Base-by-base conservation (phyloP, 2,888 invertebrate genomes). In the Ethmia dodecea region DNA sequence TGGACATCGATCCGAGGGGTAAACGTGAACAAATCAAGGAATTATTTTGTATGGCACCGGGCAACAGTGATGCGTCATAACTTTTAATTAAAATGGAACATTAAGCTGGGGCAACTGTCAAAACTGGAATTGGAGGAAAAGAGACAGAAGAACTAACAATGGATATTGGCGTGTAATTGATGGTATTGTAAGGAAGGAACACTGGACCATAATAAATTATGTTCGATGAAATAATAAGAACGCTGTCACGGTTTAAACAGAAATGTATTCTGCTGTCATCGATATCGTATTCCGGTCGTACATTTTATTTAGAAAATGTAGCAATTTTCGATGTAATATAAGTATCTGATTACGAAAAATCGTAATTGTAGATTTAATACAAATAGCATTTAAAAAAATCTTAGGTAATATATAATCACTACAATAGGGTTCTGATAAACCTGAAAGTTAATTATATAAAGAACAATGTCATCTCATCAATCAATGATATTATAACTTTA, bases 61-160 rank as follows among this genome's bases (percentile, higher is more conserved):
- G 68, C 55, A 61, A 63, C 46, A 56, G 52, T 65, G 72, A 73
- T 67, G 76, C 70, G 75, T 83, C 81, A 83, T 79, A 80, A 75
- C 60, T 83, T 83, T 83, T 80, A 80, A 86, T 86, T 81, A 76
- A 75, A 78, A 73, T 60, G 65, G 72, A 62, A 64, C 75, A 69
- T 75, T 78, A 68, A 65, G 63, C 55, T 55, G 52, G 65, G 68
- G 67, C 63, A 54, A 60, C 55, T 60, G 60, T 64, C 60, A 57
- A 64, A 65, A 63, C 43, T 41, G 33, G 46, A 47, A 50, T 43
- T 31, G 58, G 55, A 55, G 57, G 51, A 55, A 60, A 29, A 46
- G 45, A n/a, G n/a, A n/a, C n/a, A 32, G 43, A 49, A 48, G 42
- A 54, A 55, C 49, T 49, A 52, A 56, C 57, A 62, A 67, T 60